These are phyloP conservation scores for Tricholaema leucomelas DNA, from an alignment of 2,113 vertebrate genomes.

Conservation along the genomic window DNA sequence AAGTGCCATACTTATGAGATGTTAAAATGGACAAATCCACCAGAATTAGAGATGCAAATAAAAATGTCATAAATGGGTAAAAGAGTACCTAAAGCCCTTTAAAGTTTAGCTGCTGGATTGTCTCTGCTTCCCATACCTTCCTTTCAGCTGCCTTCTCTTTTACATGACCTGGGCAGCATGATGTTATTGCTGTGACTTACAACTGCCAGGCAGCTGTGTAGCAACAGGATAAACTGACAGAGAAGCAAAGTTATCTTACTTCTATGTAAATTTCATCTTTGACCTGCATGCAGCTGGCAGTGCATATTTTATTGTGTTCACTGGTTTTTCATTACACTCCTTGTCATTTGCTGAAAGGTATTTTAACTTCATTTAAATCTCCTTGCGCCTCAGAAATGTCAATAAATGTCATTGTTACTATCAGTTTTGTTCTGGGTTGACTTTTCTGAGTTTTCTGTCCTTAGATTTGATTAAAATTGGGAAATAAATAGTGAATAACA, in stretches of 20 bases:
- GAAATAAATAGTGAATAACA: slow-evolving; percentile 64
- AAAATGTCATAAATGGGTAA: neutral
- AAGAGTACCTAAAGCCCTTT: neutral
- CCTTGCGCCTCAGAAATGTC: slow-evolving; percentile 61
- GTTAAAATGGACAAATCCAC: neutral
- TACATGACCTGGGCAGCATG: neutral
- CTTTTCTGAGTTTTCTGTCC: slow-evolving; percentile 54
- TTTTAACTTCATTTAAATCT: slow-evolving; percentile 68
- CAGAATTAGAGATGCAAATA: neutral
- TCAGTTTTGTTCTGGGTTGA: slow-evolving; percentile 54
- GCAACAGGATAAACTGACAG: neutral
- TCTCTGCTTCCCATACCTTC: neutral
- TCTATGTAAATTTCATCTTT: slow-evolving; percentile 56
- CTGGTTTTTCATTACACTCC: slow-evolving; percentile 44
- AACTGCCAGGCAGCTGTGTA: neutral
- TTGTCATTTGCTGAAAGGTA: slow-evolving; percentile 61
- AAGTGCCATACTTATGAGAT: neutral
- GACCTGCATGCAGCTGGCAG: slow-evolving; percentile 18
- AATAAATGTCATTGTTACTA: slow-evolving; percentile 69
- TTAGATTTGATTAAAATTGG: slow-evolving; percentile 63
- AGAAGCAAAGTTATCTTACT: slow-evolving; percentile 40
- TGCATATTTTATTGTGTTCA: slow-evolving; percentile 49
- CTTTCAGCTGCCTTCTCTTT: neutral
- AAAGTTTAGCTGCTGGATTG: neutral
- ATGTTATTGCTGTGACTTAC: neutral